Percentiles rank a stretch among this genome's conserved stretches.
Conservation (phyloP, 2,113 vertebrate species). For the Cervus canadensis region DNA sequence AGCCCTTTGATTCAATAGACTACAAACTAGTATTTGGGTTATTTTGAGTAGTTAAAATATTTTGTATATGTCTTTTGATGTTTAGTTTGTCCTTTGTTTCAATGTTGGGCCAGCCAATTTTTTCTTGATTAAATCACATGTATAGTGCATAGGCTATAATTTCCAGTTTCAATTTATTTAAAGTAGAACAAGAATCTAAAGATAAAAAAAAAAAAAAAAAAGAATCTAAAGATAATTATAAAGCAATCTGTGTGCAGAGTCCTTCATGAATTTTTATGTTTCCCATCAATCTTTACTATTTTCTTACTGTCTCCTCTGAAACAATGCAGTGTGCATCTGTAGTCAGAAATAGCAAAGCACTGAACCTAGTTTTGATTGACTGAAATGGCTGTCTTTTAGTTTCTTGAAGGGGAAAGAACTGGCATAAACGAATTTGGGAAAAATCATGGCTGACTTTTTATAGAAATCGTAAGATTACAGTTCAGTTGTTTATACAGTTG, state of each 20-base stretch:
- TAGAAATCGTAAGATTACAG: neutral
- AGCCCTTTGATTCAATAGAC: neutral
- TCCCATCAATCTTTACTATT: neutral
- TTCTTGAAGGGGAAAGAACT: neutral
- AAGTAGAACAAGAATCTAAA: neutral
- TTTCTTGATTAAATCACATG: neutral
- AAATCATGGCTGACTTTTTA: neutral
- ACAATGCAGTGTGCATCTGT: neutral
- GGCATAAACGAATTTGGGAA: neutral
- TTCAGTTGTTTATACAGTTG: neutral
- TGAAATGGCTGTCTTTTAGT: neutral
- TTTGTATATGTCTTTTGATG: neutral
- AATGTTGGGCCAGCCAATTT: neutral
- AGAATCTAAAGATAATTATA: neutral
- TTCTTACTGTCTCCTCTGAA: neutral
- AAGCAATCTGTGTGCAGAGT: neutral
- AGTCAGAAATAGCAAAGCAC: neutral
- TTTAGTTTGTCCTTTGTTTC: neutral
- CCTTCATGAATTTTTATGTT: neutral
- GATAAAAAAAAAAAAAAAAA: too few species aligned
- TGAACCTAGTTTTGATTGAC: neutral
- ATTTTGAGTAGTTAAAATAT: neutral
- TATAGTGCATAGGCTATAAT: neutral
- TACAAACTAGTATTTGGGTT: neutral
- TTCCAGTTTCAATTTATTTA: neutral